phyloP scores from a whole-genome alignment of 2,113 vertebrate genomes.

The Furnarius figulus region DNA sequence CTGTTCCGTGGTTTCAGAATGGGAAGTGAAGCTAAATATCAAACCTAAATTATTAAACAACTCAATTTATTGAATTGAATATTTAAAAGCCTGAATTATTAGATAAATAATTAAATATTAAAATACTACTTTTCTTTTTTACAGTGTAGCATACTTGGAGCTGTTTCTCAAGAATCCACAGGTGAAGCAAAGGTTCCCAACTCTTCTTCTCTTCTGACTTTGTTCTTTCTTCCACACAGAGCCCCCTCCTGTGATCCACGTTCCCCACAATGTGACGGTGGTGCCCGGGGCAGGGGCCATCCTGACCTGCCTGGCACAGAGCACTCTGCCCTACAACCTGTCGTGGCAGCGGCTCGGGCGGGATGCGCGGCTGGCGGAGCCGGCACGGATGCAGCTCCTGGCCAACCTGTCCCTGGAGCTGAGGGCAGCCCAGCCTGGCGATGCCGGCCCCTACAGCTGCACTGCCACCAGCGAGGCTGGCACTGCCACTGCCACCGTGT shows the following conservation, averaged over 20 bases:
- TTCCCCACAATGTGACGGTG: conserved; percentile 78
- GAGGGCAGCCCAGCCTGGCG: conserved; percentile 62
- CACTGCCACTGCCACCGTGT: conserved; percentile 69
- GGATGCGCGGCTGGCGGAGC: conserved; percentile 74
- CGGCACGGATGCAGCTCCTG: conserved; percentile 63
- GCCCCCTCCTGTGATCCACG: conserved; percentile 85
- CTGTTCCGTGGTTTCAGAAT: neutral
- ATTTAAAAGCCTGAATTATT: neutral
- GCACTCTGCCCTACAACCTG: conserved; percentile 87
- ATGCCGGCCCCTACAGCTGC: conserved; percentile 86
- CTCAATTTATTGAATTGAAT: neutral
- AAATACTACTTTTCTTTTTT: neutral
- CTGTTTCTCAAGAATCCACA: neutral
- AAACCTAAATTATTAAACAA: neutral
- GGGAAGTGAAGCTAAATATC: neutral
- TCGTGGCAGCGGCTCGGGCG: conserved; percentile 84
- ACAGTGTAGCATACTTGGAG: rapidly evolving
- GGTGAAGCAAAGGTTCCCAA: neutral
- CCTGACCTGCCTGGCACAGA: conserved; percentile 84
- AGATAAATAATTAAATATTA: neutral
- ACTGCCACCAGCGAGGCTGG: conserved; percentile 86
- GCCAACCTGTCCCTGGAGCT: conserved; percentile 86
- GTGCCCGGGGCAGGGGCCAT: conserved; percentile 78
- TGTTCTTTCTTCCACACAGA: conserved; percentile 67
- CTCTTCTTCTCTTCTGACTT: neutral